Percentiles rank a stretch among this genome's conserved stretches.
Conservation (phyloP, 2,888 invertebrate species). For the Antitype chi region DNA sequence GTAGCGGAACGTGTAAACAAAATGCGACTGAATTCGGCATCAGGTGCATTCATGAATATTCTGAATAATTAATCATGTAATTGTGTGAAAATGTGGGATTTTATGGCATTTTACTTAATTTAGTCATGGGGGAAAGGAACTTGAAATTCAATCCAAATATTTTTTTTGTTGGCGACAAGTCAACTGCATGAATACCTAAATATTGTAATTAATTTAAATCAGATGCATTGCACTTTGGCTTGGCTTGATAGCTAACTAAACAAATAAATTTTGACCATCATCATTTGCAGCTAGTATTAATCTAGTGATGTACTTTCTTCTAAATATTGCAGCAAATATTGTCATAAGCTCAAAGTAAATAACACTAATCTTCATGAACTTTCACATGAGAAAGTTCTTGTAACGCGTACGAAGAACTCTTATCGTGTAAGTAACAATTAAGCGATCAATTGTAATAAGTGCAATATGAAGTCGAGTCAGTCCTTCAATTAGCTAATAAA, state of each 20-base stretch:
- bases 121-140: slow-evolving; percentile 39
- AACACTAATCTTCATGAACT: slow-evolving; percentile 21
- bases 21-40: slow-evolving; percentile 62
- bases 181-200: slow-evolving; percentile 2
- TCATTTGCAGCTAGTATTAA: not conserved
- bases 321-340: not conserved
- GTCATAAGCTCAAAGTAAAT: not conserved
- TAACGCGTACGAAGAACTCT: slow-evolving; percentile 62
- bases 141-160: slow-evolving; percentile 6
- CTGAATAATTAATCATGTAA: slow-evolving; percentile 68
- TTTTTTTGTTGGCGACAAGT: slow-evolving; percentile 12
- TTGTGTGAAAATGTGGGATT: slow-evolving; percentile 56
- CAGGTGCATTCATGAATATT: slow-evolving; percentile 86
- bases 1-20: slow-evolving; percentile 33
- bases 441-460: slow-evolving; percentile 83
- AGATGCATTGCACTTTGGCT: not conserved
- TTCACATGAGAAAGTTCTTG: slow-evolving; percentile 84
- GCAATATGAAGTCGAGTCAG: slow-evolving; percentile 77
- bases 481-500: slow-evolving; percentile 66
- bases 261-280: not conserved
- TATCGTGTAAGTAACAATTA: slow-evolving; percentile 81
- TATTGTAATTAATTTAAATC: slow-evolving; percentile 30
- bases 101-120: slow-evolving; percentile 38
- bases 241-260: not conserved
- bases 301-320: not conserved